A percentile compares a stretch with the other conserved stretches of the same genome.
Conservation (phyloP, 2,888 invertebrate genomes). For the Caenorhabditis virilis region DNA sequence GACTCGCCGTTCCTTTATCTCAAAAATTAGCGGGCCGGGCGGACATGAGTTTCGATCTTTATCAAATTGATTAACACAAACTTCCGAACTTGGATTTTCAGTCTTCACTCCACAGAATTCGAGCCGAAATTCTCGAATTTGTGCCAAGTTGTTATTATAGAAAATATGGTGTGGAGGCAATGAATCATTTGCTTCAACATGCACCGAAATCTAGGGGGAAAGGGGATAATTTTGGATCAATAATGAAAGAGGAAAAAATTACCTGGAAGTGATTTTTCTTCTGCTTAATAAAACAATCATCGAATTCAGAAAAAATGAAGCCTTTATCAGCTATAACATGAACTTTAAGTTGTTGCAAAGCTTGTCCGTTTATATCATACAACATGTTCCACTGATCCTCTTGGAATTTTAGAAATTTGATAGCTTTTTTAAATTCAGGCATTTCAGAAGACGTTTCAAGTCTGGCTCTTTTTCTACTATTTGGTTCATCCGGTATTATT, state of each 20-base stretch:
- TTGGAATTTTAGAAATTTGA: slow-evolving; percentile 62
- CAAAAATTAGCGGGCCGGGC: slow-evolving; percentile 62
- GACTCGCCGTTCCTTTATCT: slow-evolving; percentile 76
- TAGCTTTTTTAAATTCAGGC: too few species aligned
- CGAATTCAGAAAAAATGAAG: slow-evolving; percentile 94
- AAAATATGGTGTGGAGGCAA: slow-evolving; percentile 70
- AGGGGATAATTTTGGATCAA: neutral
- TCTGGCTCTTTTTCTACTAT: neutral
- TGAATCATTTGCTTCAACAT: slow-evolving; percentile 69
- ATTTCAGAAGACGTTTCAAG: slow-evolving; percentile 13
- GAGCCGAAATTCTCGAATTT: slow-evolving; percentile 87
- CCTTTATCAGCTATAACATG: slow-evolving; percentile 97
- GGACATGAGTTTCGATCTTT: slow-evolving; percentile 89
- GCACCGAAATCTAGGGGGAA: slow-evolving; percentile 55
- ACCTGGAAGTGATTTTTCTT: slow-evolving; percentile 97
- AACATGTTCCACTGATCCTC: slow-evolving; percentile 61
- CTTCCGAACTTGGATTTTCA: slow-evolving; percentile 92
- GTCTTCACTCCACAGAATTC: slow-evolving; percentile 96
- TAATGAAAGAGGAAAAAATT: too few species aligned
- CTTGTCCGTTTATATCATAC: slow-evolving; percentile 53
- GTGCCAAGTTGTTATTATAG: slow-evolving; percentile 77
- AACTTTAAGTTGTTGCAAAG: slow-evolving; percentile 65
- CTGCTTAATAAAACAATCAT: slow-evolving; percentile 97
- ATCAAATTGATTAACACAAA: slow-evolving; percentile 95
- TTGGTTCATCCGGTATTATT: slow-evolving; percentile 29